phyloP scores from a whole-genome alignment of 1,140 invertebrate species.

The Panulirus ornatus region DNA sequence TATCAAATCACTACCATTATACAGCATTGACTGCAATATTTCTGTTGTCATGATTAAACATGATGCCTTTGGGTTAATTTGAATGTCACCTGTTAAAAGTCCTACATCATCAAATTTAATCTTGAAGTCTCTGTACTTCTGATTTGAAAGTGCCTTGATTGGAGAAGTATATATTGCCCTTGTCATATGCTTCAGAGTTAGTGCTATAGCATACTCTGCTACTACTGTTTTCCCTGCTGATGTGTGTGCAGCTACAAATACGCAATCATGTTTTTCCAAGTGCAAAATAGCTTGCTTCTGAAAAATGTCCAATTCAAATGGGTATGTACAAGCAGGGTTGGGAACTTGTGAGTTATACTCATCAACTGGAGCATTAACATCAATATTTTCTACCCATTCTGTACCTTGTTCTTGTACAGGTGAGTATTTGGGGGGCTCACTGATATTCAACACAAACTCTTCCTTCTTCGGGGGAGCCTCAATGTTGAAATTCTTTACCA shows the following conservation, averaged over 20 bases:
- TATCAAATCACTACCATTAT: conserved; percentile 95
- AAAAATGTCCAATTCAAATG: conserved; percentile 97
- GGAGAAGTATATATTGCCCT: conserved; percentile 98
- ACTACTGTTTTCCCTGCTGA: conserved; percentile 99
- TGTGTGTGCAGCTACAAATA: conserved; percentile 99
- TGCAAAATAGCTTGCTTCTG: conserved; percentile 97
- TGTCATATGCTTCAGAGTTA: conserved; percentile 95
- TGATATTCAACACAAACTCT: conserved; percentile 70
- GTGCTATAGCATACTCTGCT: conserved; percentile 98
- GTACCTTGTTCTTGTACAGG: conserved; percentile 47
- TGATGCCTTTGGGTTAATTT: conserved; percentile 94
- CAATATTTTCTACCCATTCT: conserved; percentile 92
- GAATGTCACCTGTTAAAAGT: conserved; percentile 96
- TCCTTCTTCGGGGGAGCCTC: conserved; percentile 66
- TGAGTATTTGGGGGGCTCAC: conserved; percentile 41
- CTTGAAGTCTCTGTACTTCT: conserved; percentile 99
- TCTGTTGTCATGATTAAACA: conserved; percentile 99
- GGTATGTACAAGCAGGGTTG: conserved; percentile 90
- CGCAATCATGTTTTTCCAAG: conserved; percentile 95
- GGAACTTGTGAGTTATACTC: conserved; percentile 92
- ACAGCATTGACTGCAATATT: conserved; percentile 98
- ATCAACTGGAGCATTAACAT: conserved; percentile 87
- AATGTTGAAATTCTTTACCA: conserved; percentile 65
- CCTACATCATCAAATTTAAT: conserved; percentile 92
- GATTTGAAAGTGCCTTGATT: conserved; percentile 99